Evolutionary conservation across 2,113 vertebrate genomes (phyloP).

Genomic region (Saccopteryx bilineata): DNA sequence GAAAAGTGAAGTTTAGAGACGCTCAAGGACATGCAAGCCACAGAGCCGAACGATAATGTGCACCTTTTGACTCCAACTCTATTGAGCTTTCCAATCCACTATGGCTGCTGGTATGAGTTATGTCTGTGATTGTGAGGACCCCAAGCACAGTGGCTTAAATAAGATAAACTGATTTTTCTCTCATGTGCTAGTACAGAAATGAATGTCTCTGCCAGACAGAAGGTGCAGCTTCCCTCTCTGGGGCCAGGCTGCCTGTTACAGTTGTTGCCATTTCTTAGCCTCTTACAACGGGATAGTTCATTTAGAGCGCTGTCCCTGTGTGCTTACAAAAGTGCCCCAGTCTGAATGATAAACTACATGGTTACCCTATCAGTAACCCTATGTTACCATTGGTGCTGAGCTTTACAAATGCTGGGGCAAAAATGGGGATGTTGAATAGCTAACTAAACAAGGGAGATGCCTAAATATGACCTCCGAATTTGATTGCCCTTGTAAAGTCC

Average conservation of each 20-base stretch:
- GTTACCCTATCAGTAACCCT: not conserved
- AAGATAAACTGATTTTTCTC: not conserved
- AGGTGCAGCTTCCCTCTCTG: not conserved
- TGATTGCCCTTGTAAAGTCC: not conserved
- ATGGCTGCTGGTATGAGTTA: not conserved
- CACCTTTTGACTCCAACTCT: not conserved
- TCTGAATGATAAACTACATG: not conserved
- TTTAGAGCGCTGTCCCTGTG: not conserved
- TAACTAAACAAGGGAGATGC: not conserved
- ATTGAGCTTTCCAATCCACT: not conserved
- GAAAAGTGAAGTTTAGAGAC: constrained; percentile 13
- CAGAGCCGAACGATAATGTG: not conserved
- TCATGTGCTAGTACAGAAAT: not conserved
- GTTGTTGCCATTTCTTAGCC: not conserved
- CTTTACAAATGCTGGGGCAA: not conserved
- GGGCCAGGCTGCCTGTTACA: not conserved
- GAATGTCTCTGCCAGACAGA: too few relatives aligned
- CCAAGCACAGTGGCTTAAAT: not conserved
- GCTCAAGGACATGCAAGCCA: not conserved
- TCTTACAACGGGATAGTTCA: not conserved
- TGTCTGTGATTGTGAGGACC: not conserved
- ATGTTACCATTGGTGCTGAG: not conserved
- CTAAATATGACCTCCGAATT: not conserved
- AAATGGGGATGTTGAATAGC: not conserved
- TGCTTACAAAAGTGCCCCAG: not conserved